A percentile compares a stretch with the other conserved stretches of the same genome.
These are phyloP conservation scores for Montipora foliosa DNA, from an alignment of 64 coral and sea anemone genomes.

Conservation along the genomic window DNA sequence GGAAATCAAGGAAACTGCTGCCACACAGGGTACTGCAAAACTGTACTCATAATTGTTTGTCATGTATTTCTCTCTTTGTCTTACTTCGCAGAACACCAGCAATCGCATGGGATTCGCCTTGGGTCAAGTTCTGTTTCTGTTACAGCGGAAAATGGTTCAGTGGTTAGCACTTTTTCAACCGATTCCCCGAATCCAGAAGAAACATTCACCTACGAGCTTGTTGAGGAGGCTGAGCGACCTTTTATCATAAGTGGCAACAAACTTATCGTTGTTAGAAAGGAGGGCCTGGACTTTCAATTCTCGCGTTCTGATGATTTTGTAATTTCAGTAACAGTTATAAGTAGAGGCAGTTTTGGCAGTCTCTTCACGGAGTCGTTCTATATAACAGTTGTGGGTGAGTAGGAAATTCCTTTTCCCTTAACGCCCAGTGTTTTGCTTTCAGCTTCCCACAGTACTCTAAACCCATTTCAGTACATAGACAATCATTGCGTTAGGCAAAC, in stretches of 20 bases:
- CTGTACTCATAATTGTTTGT: not conserved
- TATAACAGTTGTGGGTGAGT: conserved; percentile 74
- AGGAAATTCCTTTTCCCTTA: not conserved
- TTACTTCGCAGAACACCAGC: conserved; percentile 53
- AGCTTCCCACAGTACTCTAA: too few species aligned
- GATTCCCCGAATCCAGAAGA: conserved; percentile 50
- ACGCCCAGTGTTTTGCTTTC: not conserved
- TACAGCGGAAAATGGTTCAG: conserved; percentile 48
- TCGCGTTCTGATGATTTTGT: conserved; percentile 50
- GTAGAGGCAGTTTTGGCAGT: conserved; percentile 46
- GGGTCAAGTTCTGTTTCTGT: conserved; percentile 76
- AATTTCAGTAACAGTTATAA: conserved; percentile 47
- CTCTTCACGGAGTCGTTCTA: conserved; percentile 45
- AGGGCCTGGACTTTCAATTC: conserved; percentile 53
- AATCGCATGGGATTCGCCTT: conserved; percentile 55
- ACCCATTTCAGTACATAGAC: too few species aligned
- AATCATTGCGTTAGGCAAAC: too few species aligned
- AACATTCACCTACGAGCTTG: conserved; percentile 60
- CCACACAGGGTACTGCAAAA: too few species aligned
- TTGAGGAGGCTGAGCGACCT: conserved; percentile 52
- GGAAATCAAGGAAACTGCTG: too few species aligned
- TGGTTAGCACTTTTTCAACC: conserved; percentile 68
- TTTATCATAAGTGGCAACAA: conserved; percentile 67
- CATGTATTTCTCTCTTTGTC: not conserved
- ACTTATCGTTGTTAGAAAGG: conserved; percentile 43